Conservation (phyloP, 2,113 vertebrate species). For the Pholis gunnellus region DNA sequence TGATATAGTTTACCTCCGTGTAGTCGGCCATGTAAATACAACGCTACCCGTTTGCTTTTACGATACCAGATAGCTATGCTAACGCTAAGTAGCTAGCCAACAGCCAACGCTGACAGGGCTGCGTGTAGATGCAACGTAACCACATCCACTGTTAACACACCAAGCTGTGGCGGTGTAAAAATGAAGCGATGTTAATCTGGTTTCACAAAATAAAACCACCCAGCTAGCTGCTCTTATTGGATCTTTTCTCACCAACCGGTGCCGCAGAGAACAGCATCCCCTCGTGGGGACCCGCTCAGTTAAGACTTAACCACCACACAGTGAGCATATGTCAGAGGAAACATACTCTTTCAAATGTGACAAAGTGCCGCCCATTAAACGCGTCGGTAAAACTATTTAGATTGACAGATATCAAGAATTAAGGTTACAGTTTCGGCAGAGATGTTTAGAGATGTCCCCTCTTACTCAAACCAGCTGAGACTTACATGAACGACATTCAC, state of each 20-base stretch:
- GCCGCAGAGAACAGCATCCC: background rate
- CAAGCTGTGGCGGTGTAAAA: accelerated
- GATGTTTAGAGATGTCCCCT: background rate
- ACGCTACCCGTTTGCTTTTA: background rate
- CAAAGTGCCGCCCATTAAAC: background rate
- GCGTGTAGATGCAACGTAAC: background rate
- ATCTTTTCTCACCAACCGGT: background rate
- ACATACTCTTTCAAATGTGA: background rate
- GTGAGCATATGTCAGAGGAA: background rate
- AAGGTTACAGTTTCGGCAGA: background rate
- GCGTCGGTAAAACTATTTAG: background rate
- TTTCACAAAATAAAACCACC: background rate
- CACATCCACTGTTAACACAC: background rate
- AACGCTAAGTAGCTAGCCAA: background rate
- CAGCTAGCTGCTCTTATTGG: too few species aligned
- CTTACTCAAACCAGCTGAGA: background rate
- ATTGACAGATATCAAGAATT: background rate
- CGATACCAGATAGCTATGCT: background rate
- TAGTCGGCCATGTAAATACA: background rate
- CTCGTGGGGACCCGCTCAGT: background rate
- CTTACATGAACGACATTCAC: background rate
- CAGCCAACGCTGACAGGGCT: background rate
- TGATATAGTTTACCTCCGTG: accelerated
- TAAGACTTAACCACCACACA: background rate
- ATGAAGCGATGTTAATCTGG: background rate